A percentile compares a stretch with the other conserved stretches of the same genome.
phyloP scores from a whole-genome alignment of 2,888 invertebrate genomes.

The Ectemnius lituratus region DNA sequence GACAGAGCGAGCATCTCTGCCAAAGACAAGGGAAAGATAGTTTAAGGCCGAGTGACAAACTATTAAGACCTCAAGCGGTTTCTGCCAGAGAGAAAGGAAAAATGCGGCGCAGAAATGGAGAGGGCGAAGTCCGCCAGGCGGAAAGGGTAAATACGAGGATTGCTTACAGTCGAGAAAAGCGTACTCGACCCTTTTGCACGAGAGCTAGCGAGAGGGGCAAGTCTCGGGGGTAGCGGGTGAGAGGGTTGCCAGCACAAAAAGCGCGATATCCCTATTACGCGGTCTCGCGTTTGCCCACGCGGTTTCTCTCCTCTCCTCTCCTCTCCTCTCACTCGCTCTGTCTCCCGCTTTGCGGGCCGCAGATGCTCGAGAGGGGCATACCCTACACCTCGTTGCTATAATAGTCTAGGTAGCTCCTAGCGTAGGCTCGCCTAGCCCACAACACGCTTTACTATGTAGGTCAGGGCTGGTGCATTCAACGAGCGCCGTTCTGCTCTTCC shows the following conservation, averaged over 20 bases:
- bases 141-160: background rate
- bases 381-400: conserved; percentile 62
- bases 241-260: background rate
- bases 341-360: background rate
- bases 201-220: no score
- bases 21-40: no score
- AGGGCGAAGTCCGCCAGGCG: background rate
- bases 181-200: conserved; percentile 15
- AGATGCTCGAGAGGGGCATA: conserved; percentile 39
- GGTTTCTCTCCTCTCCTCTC: conserved; percentile 24
- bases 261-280: conserved; percentile 40
- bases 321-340: background rate
- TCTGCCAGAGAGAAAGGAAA: no score
- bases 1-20: no score
- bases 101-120: no score
- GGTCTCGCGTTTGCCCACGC: conserved; percentile 38
- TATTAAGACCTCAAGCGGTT: no score
- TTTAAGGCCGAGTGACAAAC: no score
- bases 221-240: no score
- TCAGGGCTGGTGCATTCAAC: conserved; percentile 77
- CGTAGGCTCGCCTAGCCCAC: conserved; percentile 74
- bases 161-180: conserved; percentile 7
- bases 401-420: conserved; percentile 65
- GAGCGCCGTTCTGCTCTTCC: conserved; percentile 72
- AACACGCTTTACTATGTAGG: conserved; percentile 77